A percentile compares a stretch with the other conserved stretches of the same genome.
These are phyloP conservation scores for Ammodytes dubius DNA, from an alignment of 2,113 vertebrate species.

Conservation along the genomic window DNA sequence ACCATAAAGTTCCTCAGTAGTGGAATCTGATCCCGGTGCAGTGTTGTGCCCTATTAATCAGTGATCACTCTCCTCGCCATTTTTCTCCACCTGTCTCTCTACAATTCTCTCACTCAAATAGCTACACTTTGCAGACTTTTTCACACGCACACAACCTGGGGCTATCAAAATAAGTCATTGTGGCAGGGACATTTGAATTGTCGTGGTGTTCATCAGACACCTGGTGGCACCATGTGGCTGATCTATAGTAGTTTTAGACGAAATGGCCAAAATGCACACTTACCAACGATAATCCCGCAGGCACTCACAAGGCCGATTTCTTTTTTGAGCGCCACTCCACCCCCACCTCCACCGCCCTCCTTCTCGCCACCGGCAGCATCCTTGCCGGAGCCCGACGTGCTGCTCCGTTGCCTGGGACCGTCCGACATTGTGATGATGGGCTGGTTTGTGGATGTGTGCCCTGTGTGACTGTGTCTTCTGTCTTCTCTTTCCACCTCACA, in stretches of 20 bases:
- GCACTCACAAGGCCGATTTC: constrained; percentile 94
- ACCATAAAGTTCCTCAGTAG: not conserved
- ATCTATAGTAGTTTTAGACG: not conserved
- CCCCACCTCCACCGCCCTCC: constrained; percentile 83
- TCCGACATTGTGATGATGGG: constrained; percentile 80
- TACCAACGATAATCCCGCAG: constrained; percentile 94
- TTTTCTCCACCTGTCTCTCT: not conserved
- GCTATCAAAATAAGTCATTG: not conserved
- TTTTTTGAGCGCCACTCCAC: constrained; percentile 91
- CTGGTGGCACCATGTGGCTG: not conserved
- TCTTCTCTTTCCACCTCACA: not conserved
- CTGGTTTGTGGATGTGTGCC: not conserved
- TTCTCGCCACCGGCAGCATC: constrained; percentile 67
- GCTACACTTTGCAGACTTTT: not conserved
- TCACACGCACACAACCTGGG: not conserved
- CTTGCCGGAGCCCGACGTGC: constrained; percentile 64
- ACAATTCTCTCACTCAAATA: not conserved
- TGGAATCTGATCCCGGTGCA: constrained; percentile 17
- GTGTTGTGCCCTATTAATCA: not conserved
- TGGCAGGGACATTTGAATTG: no score
- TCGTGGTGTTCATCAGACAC: no score
- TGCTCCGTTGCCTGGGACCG: constrained; percentile 83
- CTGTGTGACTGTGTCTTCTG: not conserved
- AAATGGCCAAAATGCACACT: constrained; percentile 61
- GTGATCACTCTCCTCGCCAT: not conserved